Conservation (phyloP, 2,113 vertebrate genomes). For the Spermophilus dauricus region DNA sequence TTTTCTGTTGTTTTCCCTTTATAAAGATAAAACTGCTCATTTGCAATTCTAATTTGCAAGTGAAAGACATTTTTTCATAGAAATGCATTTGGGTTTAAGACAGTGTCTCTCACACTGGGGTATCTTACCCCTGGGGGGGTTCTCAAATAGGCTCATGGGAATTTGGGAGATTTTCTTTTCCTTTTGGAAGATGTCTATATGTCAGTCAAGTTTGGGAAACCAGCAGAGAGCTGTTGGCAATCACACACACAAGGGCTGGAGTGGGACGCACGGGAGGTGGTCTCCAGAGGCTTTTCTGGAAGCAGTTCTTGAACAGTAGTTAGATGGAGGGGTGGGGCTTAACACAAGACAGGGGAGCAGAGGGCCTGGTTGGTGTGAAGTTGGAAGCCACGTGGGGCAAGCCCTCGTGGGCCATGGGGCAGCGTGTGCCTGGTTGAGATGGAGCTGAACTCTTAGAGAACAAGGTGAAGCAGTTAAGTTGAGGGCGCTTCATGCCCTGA, state of each 20-base stretch:
- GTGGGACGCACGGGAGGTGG: fast-evolving
- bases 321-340: not conserved
- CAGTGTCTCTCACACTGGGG: not conserved
- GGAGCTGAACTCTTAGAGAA: not conserved
- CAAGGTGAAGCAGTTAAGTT: not conserved
- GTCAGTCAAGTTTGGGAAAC: not conserved
- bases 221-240: not conserved
- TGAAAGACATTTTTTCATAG: constrained; percentile 28
- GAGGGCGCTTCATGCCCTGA: not conserved
- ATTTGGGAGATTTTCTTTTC: not conserved
- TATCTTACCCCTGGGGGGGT: not conserved
- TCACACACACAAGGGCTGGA: not conserved
- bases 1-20: not conserved
- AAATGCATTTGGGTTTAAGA: constrained; percentile 35
- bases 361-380: not conserved
- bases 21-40: not conserved
- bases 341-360: not conserved
- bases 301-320: not conserved
- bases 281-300: not conserved
- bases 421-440: not conserved
- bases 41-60: constrained; percentile 18
- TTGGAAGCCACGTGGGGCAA: not conserved
- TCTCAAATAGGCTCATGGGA: not conserved
- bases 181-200: not conserved
- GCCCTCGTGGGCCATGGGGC: fast-evolving